Evolutionary conservation across 1,140 invertebrate species (phyloP), one percentile per base, ranked within the genome.

Genomic region (Drosophila mayri): DNA sequence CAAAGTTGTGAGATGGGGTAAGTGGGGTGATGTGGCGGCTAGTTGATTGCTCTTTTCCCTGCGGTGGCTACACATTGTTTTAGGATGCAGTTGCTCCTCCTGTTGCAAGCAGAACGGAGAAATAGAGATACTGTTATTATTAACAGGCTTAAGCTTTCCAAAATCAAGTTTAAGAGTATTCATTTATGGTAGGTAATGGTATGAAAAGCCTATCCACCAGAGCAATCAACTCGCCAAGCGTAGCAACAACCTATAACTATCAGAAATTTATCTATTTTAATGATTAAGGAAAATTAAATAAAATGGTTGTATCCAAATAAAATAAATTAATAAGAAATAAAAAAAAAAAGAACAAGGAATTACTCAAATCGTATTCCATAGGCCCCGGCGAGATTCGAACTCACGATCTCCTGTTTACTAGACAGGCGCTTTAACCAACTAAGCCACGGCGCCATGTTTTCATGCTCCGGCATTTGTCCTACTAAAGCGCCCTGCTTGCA

Each of bases 361-460:
- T 93, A 92, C 93, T 82, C 93, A 93, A 94, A 93, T 93, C 93
- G 94, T 93, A 93, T 93, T 94, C 94, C 93, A 49, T 66, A 92
- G 94, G 93, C 94, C 93, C 94, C 93, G 94, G 93, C 93, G 94
- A 93, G 94, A 94, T 94, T 94, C 94, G 94, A 94, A 94, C 94
- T 93, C 94, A 92, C 93, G 94, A 94, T 94, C 94, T 94, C 94
- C 94, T 94, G 94, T 94, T 94, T 94, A 94, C 94, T 94, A 94
- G 94, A 94, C 94, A 94, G 94, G 94, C 94, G 94, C 94, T 94
- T 94, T 94, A 94, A 94, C 94, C 94, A 94, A 94, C 94, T 94
- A 94, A 94, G 94, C 94, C 94, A 94, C 93, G 93, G 94, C 94
- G 94, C 94, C 93, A 64, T 52, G 44, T 54, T 25, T 28, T 9